Base-by-base conservation (phyloP, 2,113 vertebrate genomes). In the Microtus ochrogaster region DNA sequence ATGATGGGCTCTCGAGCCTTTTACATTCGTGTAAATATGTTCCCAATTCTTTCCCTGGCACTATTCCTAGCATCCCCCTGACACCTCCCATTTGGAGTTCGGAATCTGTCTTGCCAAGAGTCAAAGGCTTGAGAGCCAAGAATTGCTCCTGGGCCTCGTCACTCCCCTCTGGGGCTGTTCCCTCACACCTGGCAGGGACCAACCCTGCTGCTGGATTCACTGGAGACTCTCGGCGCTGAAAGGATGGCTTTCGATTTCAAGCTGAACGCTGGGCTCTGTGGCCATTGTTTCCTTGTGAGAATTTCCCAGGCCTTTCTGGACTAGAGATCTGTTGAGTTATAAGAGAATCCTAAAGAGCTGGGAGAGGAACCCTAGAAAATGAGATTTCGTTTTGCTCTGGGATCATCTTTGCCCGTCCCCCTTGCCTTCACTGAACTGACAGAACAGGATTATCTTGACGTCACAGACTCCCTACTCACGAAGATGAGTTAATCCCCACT, bases 161-260 rank as follows among this genome's bases (percentile, higher is more conserved):
- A 24, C 83, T 91, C 61, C 58, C 22, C 44, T 86, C 16, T 8
- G n/a, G 77, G 16, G 11, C 33, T 33, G 6, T 30, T 66, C 88
- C 58, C 63, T 76, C 77, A 19, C 81, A 95, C 61, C 81, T 97
- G 96, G 91, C 92, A 82, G 7, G 22, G 63, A 82, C 87, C 90
- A 90, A 2, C 55, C 4, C 84, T 74, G 24, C 8, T 79, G 89
- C 28, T 97, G 81, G 28, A 91, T 66, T 92, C 36, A 84, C 33
- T 91, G 36, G n/a, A 94, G n/a, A 95, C 63, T 93, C 61, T 70
- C 47, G 21, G 21, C 0, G 21, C 22, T 68, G 61, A 95, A 84
- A 91, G n/a, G 28, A 58, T 39, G 61, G 8, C 36, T 90, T 86
- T 85, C 63, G 4, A 19, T 94, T 92, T 96, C 82, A 39, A 49